Evolutionary conservation across 1,140 invertebrate species (phyloP).

Genomic region (Panulirus ornatus): DNA sequence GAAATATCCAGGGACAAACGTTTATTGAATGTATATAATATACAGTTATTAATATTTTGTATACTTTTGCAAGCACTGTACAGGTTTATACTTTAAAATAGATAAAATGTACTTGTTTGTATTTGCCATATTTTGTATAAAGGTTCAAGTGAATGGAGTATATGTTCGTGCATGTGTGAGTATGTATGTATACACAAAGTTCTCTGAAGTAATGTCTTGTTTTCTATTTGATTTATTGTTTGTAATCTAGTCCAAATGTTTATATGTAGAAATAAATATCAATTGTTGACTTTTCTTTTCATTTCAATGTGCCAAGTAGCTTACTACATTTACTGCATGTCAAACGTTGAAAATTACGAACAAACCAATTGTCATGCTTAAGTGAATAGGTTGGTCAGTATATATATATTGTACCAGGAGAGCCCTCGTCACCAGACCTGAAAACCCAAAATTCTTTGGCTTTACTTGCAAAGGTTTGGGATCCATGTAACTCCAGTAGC

Average conservation of each 20-base stretch:
- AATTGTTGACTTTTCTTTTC: no score
- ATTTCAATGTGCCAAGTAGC: no score
- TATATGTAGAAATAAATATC: slow-evolving; percentile 29
- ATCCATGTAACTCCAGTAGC: no score
- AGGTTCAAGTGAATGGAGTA: neutral
- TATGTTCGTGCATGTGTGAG: neutral
- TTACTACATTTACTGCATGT: no score
- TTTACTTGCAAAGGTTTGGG: no score
- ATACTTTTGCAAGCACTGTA: slow-evolving; percentile 15
- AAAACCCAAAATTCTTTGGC: no score
- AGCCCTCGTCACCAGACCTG: no score
- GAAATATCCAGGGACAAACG: slow-evolving; percentile 7
- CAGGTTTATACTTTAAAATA: slow-evolving; percentile 21
- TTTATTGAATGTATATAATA: neutral
- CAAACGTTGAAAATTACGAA: no score
- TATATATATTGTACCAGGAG: no score
- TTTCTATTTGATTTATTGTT: slow-evolving; percentile 5
- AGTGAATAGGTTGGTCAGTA: no score
- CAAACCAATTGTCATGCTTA: no score
- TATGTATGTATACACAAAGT: neutral
- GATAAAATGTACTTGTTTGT: neutral
- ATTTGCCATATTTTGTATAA: slow-evolving; percentile 12
- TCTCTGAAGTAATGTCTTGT: neutral
- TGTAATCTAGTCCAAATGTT: slow-evolving; percentile 56
- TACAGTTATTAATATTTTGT: neutral